Conservation (phyloP, 2,888 invertebrate species). For the Dusona sp. region DNA sequence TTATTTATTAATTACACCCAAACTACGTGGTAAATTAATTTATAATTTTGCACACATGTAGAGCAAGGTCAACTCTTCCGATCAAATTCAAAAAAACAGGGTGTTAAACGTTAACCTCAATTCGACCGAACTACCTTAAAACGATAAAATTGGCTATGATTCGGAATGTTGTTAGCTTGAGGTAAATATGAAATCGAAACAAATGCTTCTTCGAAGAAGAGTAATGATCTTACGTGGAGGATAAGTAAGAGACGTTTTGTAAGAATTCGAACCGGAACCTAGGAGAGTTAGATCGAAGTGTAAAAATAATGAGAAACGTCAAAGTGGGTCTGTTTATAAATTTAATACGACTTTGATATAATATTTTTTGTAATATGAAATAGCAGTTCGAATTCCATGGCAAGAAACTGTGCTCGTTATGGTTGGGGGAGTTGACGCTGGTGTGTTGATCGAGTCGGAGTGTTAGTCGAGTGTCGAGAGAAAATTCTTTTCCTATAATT, state of each 20-base stretch:
- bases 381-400: background rate
- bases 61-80: no score
- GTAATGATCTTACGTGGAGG: background rate
- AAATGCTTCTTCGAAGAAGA: slow-evolving; percentile 3
- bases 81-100: no score
- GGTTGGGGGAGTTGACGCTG: background rate
- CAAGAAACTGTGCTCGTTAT: background rate
- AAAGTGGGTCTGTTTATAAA: background rate
- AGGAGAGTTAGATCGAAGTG: background rate
- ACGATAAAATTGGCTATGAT: background rate
- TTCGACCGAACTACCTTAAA: no score
- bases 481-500: slow-evolving; percentile 17
- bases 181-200: background rate
- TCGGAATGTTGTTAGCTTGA: background rate
- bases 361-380: slow-evolving; percentile 3
- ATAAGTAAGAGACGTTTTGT: background rate
- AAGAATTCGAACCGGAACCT: background rate
- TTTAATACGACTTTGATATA: background rate
- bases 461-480: background rate
- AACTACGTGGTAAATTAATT: no score
- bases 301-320: background rate
- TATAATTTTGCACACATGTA: no score
- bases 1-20: no score
- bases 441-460: background rate
- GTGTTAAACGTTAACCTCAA: no score